phyloP scores from a whole-genome alignment of 2,113 vertebrate species.

The Zootoca vivipara region DNA sequence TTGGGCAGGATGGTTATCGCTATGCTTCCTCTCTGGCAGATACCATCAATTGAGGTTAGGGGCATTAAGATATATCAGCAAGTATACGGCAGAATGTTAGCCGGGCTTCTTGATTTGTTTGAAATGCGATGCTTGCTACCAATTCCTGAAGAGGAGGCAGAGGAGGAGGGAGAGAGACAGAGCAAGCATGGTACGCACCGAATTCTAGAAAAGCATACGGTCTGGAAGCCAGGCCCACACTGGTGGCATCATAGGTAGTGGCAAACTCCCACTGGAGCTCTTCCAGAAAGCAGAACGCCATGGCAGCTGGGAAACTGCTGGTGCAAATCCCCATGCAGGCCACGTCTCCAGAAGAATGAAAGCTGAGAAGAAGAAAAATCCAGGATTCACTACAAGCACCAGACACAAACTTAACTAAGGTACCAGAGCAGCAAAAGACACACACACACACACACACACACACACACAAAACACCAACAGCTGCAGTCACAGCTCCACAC shows the following conservation, averaged over 20 bases:
- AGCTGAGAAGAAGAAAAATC: conserved; percentile 76
- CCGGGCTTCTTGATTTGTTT: not conserved
- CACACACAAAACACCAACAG: not conserved
- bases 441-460: no score
- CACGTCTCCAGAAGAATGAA: conserved; percentile 84
- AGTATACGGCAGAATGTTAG: not conserved
- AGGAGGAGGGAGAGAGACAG: not conserved
- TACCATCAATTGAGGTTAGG: not conserved
- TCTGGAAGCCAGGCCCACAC: conserved; percentile 84
- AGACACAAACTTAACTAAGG: not conserved
- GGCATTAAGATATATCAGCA: not conserved
- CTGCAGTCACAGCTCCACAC: not conserved
- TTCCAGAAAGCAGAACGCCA: conserved; percentile 96
- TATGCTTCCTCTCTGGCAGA: not conserved
- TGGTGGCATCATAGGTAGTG: conserved; percentile 80
- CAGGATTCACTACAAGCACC: not conserved
- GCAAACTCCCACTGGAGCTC: conserved; percentile 92
- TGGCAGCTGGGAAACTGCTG: conserved; percentile 81
- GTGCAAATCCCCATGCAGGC: conserved; percentile 93
- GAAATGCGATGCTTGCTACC: not conserved
- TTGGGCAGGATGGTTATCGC: not conserved
- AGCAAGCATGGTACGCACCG: conserved; percentile 77
- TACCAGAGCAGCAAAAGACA: no score
- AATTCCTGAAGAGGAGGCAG: no score
- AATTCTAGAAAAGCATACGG: conserved; percentile 95